A percentile compares a stretch with the other conserved stretches of the same genome.
Conservation (phyloP, 2,888 invertebrate genomes). For the Bursaphelenchus okinawaensis region DNA sequence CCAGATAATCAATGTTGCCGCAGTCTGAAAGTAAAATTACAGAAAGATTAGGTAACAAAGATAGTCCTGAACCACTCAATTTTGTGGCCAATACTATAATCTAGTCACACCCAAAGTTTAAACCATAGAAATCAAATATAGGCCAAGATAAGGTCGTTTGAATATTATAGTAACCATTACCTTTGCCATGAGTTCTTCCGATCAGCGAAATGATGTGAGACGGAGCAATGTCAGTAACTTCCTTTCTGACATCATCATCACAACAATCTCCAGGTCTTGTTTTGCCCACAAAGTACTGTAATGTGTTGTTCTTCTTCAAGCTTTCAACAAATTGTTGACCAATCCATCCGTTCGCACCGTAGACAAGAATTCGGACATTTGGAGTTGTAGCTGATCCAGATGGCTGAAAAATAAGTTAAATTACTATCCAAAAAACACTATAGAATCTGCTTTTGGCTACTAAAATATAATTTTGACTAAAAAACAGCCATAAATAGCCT, state of each 20-base stretch:
- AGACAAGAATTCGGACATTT: conserved; percentile 20
- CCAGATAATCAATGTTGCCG: conserved; percentile 29
- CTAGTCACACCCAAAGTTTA: too few species aligned
- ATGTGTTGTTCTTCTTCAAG: conserved; percentile 14
- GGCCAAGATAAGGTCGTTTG: too few species aligned
- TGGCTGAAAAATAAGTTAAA: too few species aligned
- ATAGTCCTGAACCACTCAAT: background rate
- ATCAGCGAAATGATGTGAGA: conserved; percentile 36
- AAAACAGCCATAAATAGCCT: too few species aligned
- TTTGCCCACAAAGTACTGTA: conserved; percentile 19
- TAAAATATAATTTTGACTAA: too few species aligned
- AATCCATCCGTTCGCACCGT: conserved; percentile 38
- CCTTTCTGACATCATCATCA: conserved; percentile 25
- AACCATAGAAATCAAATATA: too few species aligned
- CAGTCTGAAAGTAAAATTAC: too few species aligned
- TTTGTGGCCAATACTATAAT: background rate
- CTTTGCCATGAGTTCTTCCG: conserved; percentile 37
- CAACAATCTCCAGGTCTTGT: conserved; percentile 22
- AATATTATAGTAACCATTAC: too few species aligned
- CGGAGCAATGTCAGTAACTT: conserved; percentile 29
- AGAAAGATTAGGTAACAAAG: background rate
- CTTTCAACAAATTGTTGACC: conserved; percentile 29
- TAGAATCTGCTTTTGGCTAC: too few species aligned
- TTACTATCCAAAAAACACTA: too few species aligned
- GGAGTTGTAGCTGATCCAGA: background rate